Evolutionary conservation across 37 sponge, comb jelly and placozoan genomes (phyloP).

Genomic region (Eunapius fragilis): DNA sequence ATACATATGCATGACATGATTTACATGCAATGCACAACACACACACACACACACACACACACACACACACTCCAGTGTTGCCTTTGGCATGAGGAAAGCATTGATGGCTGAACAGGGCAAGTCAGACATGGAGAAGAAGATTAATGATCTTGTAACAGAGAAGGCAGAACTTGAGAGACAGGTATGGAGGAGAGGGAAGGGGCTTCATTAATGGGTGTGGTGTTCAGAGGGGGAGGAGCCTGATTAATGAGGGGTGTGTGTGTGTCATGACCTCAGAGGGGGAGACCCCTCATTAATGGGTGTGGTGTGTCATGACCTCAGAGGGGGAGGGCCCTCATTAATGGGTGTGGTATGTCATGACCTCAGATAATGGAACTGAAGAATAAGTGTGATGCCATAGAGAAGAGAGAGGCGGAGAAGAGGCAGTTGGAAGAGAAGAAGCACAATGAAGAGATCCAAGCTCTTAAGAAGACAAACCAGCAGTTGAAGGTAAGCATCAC

Average conservation of each 20-base stretch:
- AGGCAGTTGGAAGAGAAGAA: slow-evolving; percentile 94
- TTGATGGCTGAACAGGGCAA: slow-evolving; percentile 99
- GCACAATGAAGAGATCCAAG: slow-evolving; percentile 93
- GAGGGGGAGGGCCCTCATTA: too few species aligned
- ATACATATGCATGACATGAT: background rate
- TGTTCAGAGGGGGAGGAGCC: too few species aligned
- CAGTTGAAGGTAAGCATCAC: slow-evolving; percentile 77
- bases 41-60: background rate
- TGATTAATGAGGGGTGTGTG: too few species aligned
- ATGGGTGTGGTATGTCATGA: too few species aligned
- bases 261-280: background rate
- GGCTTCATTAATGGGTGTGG: too few species aligned
- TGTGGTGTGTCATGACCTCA: background rate
- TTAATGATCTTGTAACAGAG: slow-evolving; percentile 76
- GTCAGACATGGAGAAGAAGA: slow-evolving; percentile 85
- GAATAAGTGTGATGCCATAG: slow-evolving; percentile 93
- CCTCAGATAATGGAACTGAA: slow-evolving; percentile 81
- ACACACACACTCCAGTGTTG: slow-evolving; percentile 47
- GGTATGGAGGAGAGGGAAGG: slow-evolving; percentile 10
- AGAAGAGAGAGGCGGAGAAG: slow-evolving; percentile 94
- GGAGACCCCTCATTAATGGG: too few species aligned
- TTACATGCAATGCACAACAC: background rate
- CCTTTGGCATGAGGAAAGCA: slow-evolving; percentile 98
- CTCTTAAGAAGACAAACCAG: slow-evolving; percentile 92
- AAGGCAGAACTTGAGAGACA: slow-evolving; percentile 84